Evolutionary conservation across 2,113 vertebrate genomes (phyloP).

Genomic region (Semicossyphus pulcher): DNA sequence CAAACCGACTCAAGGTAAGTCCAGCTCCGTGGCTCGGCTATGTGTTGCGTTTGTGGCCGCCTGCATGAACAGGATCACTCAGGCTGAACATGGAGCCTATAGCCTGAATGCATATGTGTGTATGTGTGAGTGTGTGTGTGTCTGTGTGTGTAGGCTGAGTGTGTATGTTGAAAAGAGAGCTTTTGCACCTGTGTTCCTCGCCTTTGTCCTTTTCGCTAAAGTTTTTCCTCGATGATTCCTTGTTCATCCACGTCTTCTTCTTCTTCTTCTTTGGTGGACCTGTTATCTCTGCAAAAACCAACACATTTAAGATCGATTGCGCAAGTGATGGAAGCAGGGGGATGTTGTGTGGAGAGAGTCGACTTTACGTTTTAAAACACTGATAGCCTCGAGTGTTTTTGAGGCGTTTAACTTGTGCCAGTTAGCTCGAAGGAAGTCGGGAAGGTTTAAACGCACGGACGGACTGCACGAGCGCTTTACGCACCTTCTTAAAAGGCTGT

Average conservation of each 20-base stretch:
- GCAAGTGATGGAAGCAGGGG: conserved; percentile 71
- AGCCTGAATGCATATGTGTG: conserved; percentile 47
- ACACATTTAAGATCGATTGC: conserved; percentile 61
- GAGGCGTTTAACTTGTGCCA: conserved; percentile 44
- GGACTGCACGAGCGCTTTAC: conserved; percentile 34
- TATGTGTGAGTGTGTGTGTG: not conserved
- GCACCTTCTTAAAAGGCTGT: conserved; percentile 50
- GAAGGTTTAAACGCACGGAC: not conserved
- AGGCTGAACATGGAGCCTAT: conserved; percentile 68
- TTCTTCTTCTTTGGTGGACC: conserved; percentile 30
- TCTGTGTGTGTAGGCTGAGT: not conserved
- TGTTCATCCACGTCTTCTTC: conserved; percentile 22
- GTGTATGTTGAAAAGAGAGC: conserved; percentile 43
- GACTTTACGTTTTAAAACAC: conserved; percentile 56
- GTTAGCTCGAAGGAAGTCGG: not conserved
- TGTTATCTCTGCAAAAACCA: conserved; percentile 37
- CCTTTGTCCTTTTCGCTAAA: conserved; percentile 54
- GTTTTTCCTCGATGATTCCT: conserved; percentile 11
- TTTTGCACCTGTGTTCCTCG: conserved; percentile 75
- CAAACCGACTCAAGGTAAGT: conserved; percentile 70
- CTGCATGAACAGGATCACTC: conserved; percentile 43
- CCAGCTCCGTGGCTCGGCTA: not conserved
- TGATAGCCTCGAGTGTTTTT: conserved; percentile 50
- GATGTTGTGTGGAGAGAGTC: conserved; percentile 53
- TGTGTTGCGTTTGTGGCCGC: conserved; percentile 34